Percentiles rank a stretch among this genome's conserved stretches.
Evolutionary conservation across 2,888 invertebrate genomes (phyloP).

Genomic region (Papilio protenor): DNA sequence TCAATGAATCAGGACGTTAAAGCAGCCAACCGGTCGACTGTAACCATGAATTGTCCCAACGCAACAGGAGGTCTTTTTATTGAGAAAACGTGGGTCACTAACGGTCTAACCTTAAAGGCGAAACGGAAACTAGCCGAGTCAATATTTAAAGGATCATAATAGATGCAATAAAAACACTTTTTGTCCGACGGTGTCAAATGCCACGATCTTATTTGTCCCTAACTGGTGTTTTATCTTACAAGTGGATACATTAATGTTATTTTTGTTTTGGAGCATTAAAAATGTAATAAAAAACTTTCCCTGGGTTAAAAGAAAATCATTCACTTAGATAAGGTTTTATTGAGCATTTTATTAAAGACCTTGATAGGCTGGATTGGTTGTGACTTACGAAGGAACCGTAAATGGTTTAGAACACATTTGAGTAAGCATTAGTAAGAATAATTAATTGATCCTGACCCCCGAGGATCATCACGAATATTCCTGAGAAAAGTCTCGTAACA

Average conservation of each 20-base stretch:
- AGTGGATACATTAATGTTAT: not conserved
- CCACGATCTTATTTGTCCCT: constrained; percentile 23
- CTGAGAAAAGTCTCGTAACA: too few species aligned
- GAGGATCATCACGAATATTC: too few species aligned
- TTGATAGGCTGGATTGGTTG: not conserved
- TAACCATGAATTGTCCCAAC: constrained; percentile 63
- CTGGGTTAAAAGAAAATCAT: constrained; percentile 1
- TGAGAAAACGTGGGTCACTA: constrained; percentile 58
- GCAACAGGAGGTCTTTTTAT: constrained; percentile 71
- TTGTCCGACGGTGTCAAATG: constrained; percentile 21
- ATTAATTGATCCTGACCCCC: not conserved
- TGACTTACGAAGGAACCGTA: not conserved
- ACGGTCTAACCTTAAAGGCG: constrained; percentile 43
- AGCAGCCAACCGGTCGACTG: constrained; percentile 58
- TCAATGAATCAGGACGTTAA: constrained; percentile 72
- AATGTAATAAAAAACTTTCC: constrained; percentile 10
- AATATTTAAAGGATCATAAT: constrained; percentile 38
- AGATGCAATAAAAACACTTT: constrained; percentile 32
- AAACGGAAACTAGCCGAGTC: constrained; percentile 39
- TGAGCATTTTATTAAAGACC: constrained; percentile 2
- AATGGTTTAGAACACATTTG: not conserved
- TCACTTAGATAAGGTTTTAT: constrained; percentile 22
- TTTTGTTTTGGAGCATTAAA: constrained; percentile 20
- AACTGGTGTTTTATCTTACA: constrained; percentile 4
- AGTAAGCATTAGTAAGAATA: not conserved